Evolutionary conservation across 2,797 vertebrate species (phyloP).

Genomic region (Gallirallus australis): DNA sequence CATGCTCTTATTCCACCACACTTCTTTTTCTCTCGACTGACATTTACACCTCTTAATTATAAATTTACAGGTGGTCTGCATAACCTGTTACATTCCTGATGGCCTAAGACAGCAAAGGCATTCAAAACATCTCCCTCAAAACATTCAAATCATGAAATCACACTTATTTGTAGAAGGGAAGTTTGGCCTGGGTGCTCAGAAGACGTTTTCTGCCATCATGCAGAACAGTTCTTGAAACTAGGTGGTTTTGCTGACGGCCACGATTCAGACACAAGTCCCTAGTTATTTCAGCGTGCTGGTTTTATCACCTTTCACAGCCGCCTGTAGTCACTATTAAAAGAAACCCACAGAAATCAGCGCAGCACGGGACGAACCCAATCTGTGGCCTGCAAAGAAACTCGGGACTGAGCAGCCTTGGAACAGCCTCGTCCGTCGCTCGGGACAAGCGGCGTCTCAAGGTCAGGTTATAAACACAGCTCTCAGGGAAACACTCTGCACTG

Average conservation of each 20-base stretch:
- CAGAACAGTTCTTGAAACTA: not conserved
- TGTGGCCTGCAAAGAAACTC: not conserved
- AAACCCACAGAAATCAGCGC: not conserved
- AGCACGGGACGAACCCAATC: not conserved
- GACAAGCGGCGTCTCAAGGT: not conserved
- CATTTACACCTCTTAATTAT: not conserved
- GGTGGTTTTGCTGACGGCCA: slow-evolving; percentile 24
- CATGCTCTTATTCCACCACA: not conserved
- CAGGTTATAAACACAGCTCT: not conserved
- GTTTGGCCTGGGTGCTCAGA: not conserved
- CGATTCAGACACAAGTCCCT: not conserved
- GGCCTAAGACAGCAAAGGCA: not conserved
- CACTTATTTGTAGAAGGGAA: not conserved
- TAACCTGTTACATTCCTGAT: not conserved
- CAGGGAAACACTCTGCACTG: not conserved
- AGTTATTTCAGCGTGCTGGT: slow-evolving; percentile 2
- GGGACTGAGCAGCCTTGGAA: not conserved
- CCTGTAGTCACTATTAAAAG: slow-evolving; percentile 7
- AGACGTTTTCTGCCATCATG: not conserved
- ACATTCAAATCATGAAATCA: not conserved
- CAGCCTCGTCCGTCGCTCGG: rapidly evolving
- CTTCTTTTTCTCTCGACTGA: not conserved
- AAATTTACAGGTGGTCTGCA: not conserved
- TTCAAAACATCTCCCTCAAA: not conserved
- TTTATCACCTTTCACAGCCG: slow-evolving; percentile 17